These are phyloP conservation scores for Nothoprocta pentlandii DNA, from an alignment of 2,113 vertebrate species.

Conservation along the genomic window DNA sequence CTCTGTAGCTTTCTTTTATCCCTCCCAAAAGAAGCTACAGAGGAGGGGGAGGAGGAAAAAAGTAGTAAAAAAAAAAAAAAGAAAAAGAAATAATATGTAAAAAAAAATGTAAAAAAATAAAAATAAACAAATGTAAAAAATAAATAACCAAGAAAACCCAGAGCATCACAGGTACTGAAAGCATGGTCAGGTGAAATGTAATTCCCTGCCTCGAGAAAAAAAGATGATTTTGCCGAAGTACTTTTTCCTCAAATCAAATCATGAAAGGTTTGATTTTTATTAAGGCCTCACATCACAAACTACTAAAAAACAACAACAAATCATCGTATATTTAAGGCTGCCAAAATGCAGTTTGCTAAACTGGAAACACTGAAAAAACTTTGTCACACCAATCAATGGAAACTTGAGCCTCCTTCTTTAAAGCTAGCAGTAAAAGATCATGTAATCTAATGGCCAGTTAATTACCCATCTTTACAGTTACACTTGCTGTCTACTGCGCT, in stretches of 20 bases:
- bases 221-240: neutral
- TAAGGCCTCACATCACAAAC: neutral
- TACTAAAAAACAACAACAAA: constrained; percentile 25
- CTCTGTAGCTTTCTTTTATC: neutral
- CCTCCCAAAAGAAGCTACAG: neutral
- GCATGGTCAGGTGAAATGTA: neutral
- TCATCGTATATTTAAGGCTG: neutral
- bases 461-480: neutral
- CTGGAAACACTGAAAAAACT: neutral
- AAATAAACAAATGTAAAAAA: no score
- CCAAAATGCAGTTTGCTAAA: neutral
- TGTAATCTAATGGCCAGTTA: neutral
- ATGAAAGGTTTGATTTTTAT: neutral
- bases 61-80: no score
- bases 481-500: neutral
- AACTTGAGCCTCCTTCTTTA: neutral
- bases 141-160: neutral
- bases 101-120: no score
- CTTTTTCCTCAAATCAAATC: neutral
- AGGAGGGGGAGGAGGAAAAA: no score
- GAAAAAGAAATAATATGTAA: no score
- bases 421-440: neutral
- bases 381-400: neutral
- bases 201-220: neutral
- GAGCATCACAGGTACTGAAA: neutral